Evolutionary conservation across 2,113 vertebrate species (phyloP), one percentile per base, ranked within the genome.

Genomic region (Alces alces): DNA sequence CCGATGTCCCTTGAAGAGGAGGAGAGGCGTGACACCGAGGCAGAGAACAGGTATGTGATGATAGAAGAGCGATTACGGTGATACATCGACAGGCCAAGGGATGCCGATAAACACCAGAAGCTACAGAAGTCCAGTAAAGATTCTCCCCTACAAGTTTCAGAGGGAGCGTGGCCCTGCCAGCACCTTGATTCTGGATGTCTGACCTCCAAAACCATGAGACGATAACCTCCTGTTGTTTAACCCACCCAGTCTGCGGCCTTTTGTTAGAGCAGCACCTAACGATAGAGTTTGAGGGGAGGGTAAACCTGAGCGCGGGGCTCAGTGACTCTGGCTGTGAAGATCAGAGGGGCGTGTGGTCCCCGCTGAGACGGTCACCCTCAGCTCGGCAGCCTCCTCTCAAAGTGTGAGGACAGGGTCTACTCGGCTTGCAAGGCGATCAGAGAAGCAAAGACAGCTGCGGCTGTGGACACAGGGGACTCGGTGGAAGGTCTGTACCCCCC

Each of bases 41-140:
- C 25, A 36, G 33, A 23, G 82, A 39, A 55, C 4, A 6, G 79
- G 54, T 57, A 1, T 3, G 47, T 54, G 89, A 23, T 1, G 2
- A 9, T 0, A 3, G 28, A 58, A 57, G 36, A 8, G 45, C 4
- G 39, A 33, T 5, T 25, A 25, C 21, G 1, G 78, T 2, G 3
- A 33, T 8, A 9, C 15, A 5, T 36, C 25, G 6, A 14, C 27
- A 83, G 83, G 73, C 61, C 70, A 23, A 25, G 7, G 15, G 60
- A 45, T 6, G 4, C 57, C n/a, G 3, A 83, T 25, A 30, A 36
- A 54, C 13, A 39, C 50, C 8, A 25, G 23, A 30, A 36, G 43
- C 66, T 25, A 25, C 14, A 1, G 33, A 13, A 30, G 54, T 50
- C 25, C 11, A 61, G 27, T 23, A 23, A 64, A 66, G 50, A 45